Evolutionary conservation across 2,888 invertebrate genomes (phyloP).

Genomic region (Chironomus tentans): DNA sequence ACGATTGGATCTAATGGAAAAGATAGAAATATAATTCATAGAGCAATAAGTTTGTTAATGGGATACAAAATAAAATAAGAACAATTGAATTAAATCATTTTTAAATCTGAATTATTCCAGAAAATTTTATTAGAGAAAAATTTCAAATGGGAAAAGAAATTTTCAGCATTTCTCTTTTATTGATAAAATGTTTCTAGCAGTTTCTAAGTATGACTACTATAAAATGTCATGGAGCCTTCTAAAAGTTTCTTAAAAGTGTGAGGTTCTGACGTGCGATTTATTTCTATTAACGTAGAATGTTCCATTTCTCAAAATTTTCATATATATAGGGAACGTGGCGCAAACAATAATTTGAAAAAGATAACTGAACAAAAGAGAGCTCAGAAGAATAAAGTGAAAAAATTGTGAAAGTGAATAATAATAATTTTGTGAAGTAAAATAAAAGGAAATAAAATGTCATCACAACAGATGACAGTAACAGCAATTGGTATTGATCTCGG

Average conservation of each 20-base stretch:
- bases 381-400: not conserved
- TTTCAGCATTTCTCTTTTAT: too few species aligned
- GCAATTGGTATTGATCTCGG: constrained; percentile 76
- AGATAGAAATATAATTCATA: not conserved
- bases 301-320: not conserved
- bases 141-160: too few species aligned
- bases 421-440: not conserved
- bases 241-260: not conserved
- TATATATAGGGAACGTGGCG: constrained; percentile 1
- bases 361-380: not conserved
- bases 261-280: not conserved
- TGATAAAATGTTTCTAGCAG: not conserved
- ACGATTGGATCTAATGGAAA: not conserved
- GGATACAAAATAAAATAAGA: not conserved
- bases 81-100: not conserved
- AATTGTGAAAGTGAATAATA: not conserved
- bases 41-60: not conserved
- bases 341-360: not conserved
- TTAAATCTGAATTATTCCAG: too few species aligned
- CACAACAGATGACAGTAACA: constrained; percentile 30
- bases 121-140: too few species aligned
- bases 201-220: not conserved
- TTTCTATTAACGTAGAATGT: not conserved
- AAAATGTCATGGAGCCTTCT: not conserved
- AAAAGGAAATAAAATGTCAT: not conserved